These are phyloP conservation scores for Anoplius nigerrimus DNA, from an alignment of 2,888 invertebrate species.

Conservation along the genomic window DNA sequence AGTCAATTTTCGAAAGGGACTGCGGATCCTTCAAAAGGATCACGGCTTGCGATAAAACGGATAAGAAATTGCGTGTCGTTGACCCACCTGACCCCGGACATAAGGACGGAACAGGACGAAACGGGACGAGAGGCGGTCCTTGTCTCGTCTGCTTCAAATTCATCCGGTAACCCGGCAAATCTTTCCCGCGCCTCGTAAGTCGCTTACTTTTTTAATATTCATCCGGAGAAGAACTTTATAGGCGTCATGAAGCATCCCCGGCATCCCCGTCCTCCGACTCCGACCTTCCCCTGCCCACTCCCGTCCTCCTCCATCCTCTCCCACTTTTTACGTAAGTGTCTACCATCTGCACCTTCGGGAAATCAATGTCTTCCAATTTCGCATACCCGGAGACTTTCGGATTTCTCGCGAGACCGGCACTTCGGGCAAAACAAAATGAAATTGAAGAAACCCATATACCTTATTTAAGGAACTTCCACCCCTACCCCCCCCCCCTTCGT, in stretches of 20 bases:
- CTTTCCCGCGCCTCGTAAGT: slow-evolving; percentile 10
- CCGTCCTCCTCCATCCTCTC: slow-evolving; percentile 18
- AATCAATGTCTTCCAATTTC: slow-evolving; percentile 49
- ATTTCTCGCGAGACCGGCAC: slow-evolving; percentile 45
- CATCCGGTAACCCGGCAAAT: neutral
- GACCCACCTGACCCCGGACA: no score
- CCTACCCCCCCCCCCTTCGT: no score
- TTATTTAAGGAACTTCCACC: no score
- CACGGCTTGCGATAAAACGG: no score
- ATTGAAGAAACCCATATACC: neutral
- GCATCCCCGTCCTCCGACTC: no score
- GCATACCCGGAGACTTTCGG: slow-evolving; percentile 29
- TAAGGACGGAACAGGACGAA: no score
- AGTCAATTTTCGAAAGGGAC: no score
- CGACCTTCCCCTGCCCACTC: neutral
- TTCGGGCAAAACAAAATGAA: slow-evolving; percentile 23
- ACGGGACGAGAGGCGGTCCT: neutral
- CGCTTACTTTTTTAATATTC: slow-evolving; percentile 39
- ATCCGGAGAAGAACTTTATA: slow-evolving; percentile 31
- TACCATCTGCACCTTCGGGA: slow-evolving; percentile 31
- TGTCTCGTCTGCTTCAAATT: neutral
- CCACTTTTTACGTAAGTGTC: slow-evolving; percentile 13
- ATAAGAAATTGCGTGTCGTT: no score
- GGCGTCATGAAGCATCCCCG: slow-evolving; percentile 41
- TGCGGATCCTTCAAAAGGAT: no score